Evolutionary conservation across 2,888 invertebrate species (phyloP), one percentile per base, ranked within the genome.

Genomic region (Pollenia amentaria): DNA sequence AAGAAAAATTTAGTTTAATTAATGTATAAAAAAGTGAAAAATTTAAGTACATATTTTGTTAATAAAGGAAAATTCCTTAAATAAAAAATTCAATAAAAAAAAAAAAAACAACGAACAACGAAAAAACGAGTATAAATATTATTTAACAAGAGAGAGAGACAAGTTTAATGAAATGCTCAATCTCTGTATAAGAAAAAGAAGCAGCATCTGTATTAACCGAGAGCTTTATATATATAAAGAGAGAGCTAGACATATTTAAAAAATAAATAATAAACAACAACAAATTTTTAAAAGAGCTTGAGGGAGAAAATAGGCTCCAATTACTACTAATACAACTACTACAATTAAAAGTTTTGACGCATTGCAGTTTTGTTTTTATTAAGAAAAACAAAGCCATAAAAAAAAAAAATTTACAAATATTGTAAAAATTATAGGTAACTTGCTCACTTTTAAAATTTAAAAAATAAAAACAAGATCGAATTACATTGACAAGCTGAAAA

Each of bases 41-140:
- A 69, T 67, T n/a, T 18, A 51, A 67, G 75, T 70, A 62, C 29
- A 3, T 64, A 76, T 76, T 46, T 75, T 67, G 67, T 65, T 67
- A 60, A 77, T 75, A 80, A 72, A 80, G 84, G 65, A 77, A 76
- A 84, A 84, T 84, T 87, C 84, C 80, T 84, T 84, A 16, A 81
- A 29, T 29, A 79, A 70, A 51, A 46, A 62, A 29, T 29, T 12
- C 21, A 40, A 72, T 72, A 40, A 81, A 79, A 72, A 72, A n/a
- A 57, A 29, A 48, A 79, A 60, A 62, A 76, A 76, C 62, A 46
- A 76, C 76, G 77, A 86, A 79, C 55, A 62, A 60, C 11, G 38
- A 77, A 85, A 85, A 80, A 21, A 46, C 81, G 81, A 86, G 76
- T 75, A 85, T 64, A 73, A 65, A 55, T 85, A 62, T 85, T 85